A percentile compares a stretch with the other conserved stretches of the same genome.
These are phyloP conservation scores for Sebastes taczanowskii DNA, from an alignment of 2,797 vertebrate species.

Conservation along the genomic window DNA sequence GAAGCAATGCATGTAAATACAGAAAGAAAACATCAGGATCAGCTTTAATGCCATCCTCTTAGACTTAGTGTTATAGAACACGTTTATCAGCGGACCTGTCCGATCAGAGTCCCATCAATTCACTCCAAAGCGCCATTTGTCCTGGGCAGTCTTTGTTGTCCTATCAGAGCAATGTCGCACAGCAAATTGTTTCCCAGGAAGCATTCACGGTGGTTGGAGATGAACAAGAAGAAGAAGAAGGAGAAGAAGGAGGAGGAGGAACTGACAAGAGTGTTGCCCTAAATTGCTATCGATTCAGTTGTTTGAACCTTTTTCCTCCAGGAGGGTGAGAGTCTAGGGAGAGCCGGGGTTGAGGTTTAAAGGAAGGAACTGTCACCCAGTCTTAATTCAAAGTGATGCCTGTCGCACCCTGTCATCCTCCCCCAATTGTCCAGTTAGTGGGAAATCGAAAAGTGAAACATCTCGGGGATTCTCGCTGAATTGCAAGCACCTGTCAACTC, in stretches of 20 bases:
- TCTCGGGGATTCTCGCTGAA: constrained; percentile 14
- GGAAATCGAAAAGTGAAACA: constrained; percentile 27
- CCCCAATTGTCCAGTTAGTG: constrained; percentile 28
- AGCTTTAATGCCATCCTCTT: background rate
- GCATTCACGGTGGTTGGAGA: constrained; percentile 59
- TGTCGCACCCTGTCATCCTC: constrained; percentile 35
- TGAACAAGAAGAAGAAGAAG: constrained; percentile 56
- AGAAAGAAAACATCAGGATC: background rate
- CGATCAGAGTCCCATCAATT: constrained; percentile 53
- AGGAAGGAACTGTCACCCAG: constrained; percentile 35
- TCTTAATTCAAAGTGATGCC: constrained; percentile 56
- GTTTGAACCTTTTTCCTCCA: constrained; percentile 68
- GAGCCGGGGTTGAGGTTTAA: constrained; percentile 44
- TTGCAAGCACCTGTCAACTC: constrained; percentile 17
- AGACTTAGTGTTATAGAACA: constrained; percentile 14
- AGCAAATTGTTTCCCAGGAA: constrained; percentile 72
- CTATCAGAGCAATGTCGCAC: constrained; percentile 56
- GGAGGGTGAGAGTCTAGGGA: constrained; percentile 66
- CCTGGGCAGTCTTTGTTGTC: constrained; percentile 62
- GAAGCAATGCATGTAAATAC: background rate
- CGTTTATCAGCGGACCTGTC: constrained; percentile 54
- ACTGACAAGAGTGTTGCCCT: constrained; percentile 70
- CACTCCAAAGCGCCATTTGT: constrained; percentile 61
- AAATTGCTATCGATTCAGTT: constrained; percentile 79
- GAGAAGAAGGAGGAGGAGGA: constrained; percentile 48